Evolutionary conservation across 2,797 vertebrate genomes (phyloP), one percentile per base, ranked within the genome.

Genomic region (Mormyrops attenuatus): DNA sequence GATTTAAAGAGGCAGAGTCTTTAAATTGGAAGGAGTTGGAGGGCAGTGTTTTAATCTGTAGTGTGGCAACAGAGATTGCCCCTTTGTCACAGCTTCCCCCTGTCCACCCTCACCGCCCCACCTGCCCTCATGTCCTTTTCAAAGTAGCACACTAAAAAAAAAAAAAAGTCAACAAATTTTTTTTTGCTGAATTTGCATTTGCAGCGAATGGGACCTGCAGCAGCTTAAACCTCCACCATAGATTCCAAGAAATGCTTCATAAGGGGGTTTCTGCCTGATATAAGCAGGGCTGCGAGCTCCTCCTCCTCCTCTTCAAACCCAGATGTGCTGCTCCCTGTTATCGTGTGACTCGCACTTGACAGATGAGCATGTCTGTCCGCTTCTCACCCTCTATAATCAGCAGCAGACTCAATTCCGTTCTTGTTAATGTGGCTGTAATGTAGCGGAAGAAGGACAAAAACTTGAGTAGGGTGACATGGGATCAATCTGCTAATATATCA

Each of bases 241-340:
- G 47, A 53, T 86, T 53, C 22, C 50, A n/a, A 55, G 49, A 57
- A 85, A 60, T 26, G 38, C 41, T 44, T 44, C 38, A 5, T 49
- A 55, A 38, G 11, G 20, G 20, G 38, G 26, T 66, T 60, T 49
- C 53, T 30, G 55, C 30, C 9, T 13, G 73, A 88, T 52, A 26
- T 60, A 26, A 55, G 41, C 30, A 80, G 6, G 34, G 73, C 44
- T 26, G 8, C 8, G n/a, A 30, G 34, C 30, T 73, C 57, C 13
- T 44, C 2, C 47, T 73, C 1, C 47, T 26, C 41, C 13, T n/a
- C n/a, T 6, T 86, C 41, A 86, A 17, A 55, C 93, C 93, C 91
- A 95, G 94, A 95, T 94, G 93, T 90, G 93, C 92, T 94, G 93
- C 85, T 85, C 92, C 89, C 66, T 34, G 88, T 93, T 94, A 90